Conservation (phyloP, 2,113 vertebrate species). For the Chelonoidis abingdonii region DNA sequence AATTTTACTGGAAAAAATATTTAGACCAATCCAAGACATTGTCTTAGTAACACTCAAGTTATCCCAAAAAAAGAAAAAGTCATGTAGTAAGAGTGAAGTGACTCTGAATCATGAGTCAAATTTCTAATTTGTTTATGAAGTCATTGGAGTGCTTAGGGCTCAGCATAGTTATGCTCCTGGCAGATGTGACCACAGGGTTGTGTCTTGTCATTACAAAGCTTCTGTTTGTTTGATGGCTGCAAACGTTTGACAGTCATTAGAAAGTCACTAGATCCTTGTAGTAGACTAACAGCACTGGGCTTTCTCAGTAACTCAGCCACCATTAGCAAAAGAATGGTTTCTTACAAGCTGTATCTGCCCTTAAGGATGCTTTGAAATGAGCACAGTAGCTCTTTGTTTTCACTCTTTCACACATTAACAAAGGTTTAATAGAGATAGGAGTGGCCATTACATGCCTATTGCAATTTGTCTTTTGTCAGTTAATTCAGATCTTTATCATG, state of each 20-base stretch:
- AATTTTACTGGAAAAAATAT: neutral
- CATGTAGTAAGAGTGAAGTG: neutral
- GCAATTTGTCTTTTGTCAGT: constrained; percentile 67
- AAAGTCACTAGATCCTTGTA: constrained; percentile 70
- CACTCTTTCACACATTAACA: constrained; percentile 71
- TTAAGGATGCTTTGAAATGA: constrained; percentile 62
- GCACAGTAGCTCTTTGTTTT: constrained; percentile 78
- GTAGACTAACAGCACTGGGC: constrained; percentile 61
- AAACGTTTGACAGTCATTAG: constrained; percentile 77
- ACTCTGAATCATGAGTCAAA: neutral
- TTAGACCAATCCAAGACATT: rapidly evolving
- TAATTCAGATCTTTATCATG: constrained; percentile 66
- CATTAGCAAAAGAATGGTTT: constrained; percentile 78
- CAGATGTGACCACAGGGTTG: constrained; percentile 34
- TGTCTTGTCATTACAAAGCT: constrained; percentile 66
- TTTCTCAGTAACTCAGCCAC: constrained; percentile 70
- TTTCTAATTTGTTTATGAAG: constrained; percentile 3
- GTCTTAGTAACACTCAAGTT: neutral
- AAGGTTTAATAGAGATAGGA: constrained; percentile 67
- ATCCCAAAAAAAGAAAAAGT: neutral
- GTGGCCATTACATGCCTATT: constrained; percentile 46
- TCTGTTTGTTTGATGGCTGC: constrained; percentile 68
- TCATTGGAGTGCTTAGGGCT: neutral
- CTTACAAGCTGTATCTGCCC: constrained; percentile 65
- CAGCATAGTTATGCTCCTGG: neutral